Evolutionary conservation across 2,888 invertebrate species (phyloP), one percentile per base, ranked within the genome.

Genomic region (Holacanthella duospinosa): DNA sequence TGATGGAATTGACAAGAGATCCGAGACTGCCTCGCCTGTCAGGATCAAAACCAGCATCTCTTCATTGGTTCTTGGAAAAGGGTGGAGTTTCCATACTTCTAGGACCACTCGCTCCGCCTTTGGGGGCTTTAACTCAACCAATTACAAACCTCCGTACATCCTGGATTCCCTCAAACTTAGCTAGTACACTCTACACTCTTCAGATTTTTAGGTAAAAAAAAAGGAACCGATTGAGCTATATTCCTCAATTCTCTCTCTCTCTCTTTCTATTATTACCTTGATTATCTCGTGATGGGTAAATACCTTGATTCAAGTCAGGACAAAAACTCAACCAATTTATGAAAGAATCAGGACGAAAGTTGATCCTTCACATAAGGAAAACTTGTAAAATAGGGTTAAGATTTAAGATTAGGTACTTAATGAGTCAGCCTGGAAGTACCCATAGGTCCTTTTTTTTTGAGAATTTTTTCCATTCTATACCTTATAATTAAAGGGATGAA

Each of bases 1-100:
- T 28, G 68, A 68, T 66, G 66, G 64, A 70, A 70, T 70, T 70
- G 70, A 70, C 70, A 70, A 48, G n/a, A n/a, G n/a, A n/a, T n/a
- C n/a, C n/a, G n/a, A n/a, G n/a, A n/a, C 48, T 48, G 48, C 48
- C 48, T 48, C 48, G 48, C 64, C 67, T 69, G 69, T 69, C 69
- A 69, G 64, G 48, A 64, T 65, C 60, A 64, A 60, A 65, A 59
- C 64, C 63, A 62, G 59, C 66, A 66, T 68, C 67, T 68, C 67
- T 68, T 68, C 67, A 68, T 68, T 64, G 57, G 57, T 61, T 26
- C 61, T 63, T 29, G 55, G 59, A 59, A 36, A 55, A 63, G 59
- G 65, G 65, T 21, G 56, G 53, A 29, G 6, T 16, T 21, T 59
- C 58, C 36, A 57, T 21, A 2, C 27, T 27, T 27, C 54, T 29